These are phyloP conservation scores for Rallus limicola DNA, from an alignment of 2,113 vertebrate genomes.

Conservation along the genomic window DNA sequence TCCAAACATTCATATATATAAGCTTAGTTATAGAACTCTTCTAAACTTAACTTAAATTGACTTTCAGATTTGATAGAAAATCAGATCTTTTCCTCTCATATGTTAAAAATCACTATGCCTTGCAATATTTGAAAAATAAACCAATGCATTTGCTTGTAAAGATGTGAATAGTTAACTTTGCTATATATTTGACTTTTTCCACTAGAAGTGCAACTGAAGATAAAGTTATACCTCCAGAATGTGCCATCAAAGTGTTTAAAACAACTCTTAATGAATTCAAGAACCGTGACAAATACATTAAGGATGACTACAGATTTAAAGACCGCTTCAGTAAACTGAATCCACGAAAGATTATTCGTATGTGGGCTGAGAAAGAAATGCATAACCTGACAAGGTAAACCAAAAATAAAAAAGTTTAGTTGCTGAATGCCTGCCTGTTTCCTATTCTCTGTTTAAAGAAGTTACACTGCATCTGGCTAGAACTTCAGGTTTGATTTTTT, in stretches of 20 bases:
- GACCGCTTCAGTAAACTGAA: conserved; percentile 98
- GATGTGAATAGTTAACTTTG: background rate
- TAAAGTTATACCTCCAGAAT: conserved; percentile 86
- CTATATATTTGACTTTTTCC: background rate
- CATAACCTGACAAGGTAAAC: conserved; percentile 92
- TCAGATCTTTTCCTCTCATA: background rate
- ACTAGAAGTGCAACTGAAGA: conserved; percentile 75
- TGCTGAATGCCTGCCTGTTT: background rate
- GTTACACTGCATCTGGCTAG: fast-evolving
- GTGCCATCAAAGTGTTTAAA: conserved; percentile 97
- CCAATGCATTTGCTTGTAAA: background rate
- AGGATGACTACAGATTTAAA: conserved; percentile 97
- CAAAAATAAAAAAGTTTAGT: background rate
- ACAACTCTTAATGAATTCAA: conserved; percentile 98
- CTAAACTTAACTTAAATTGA: background rate
- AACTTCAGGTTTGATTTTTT: background rate
- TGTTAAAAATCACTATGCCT: background rate
- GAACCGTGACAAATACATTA: conserved; percentile 97
- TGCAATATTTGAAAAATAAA: background rate
- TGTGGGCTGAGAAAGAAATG: conserved; percentile 99
- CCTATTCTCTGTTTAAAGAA: background rate
- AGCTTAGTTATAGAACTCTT: background rate
- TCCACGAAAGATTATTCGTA: conserved; percentile 93
- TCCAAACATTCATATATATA: background rate
- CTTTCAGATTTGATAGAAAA: background rate